Evolutionary conservation across 2,797 vertebrate species (phyloP).

Genomic region (Crenichthys baileyi): DNA sequence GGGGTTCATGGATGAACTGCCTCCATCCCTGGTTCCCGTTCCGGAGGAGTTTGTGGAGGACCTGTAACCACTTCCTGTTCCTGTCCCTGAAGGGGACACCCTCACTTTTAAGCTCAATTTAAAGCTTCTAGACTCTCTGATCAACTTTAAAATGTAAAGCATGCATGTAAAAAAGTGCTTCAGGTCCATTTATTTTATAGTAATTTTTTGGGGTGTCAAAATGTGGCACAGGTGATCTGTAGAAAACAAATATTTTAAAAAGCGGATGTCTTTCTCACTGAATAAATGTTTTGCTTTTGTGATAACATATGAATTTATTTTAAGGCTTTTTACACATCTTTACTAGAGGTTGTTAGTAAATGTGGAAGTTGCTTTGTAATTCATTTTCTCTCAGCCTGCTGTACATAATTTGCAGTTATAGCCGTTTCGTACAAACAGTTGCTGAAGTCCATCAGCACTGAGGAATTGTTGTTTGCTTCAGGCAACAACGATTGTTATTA

Average conservation of each 20-base stretch:
- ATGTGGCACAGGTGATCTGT: background rate
- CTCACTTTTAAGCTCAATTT: too few relatives aligned
- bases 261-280: background rate
- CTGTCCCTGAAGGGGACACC: too few relatives aligned
- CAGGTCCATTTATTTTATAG: background rate
- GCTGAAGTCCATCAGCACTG: background rate
- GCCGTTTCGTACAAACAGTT: background rate
- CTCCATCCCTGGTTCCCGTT: too few relatives aligned
- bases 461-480: slow-evolving; percentile 19
- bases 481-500: background rate
- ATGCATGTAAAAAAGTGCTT: background rate
- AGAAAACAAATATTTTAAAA: background rate
- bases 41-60: too few relatives aligned
- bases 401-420: background rate
- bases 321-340: background rate
- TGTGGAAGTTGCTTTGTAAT: background rate
- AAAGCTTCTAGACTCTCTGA: background rate
- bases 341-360: background rate
- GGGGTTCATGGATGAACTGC: too few relatives aligned
- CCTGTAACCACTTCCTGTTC: too few relatives aligned
- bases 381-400: background rate
- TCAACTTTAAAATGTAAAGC: background rate
- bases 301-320: background rate
- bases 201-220: background rate
- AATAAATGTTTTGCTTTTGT: background rate